Evolutionary conservation across 2,113 vertebrate species (phyloP), one percentile per base, ranked within the genome.

Genomic region (Eublepharis macularius): DNA sequence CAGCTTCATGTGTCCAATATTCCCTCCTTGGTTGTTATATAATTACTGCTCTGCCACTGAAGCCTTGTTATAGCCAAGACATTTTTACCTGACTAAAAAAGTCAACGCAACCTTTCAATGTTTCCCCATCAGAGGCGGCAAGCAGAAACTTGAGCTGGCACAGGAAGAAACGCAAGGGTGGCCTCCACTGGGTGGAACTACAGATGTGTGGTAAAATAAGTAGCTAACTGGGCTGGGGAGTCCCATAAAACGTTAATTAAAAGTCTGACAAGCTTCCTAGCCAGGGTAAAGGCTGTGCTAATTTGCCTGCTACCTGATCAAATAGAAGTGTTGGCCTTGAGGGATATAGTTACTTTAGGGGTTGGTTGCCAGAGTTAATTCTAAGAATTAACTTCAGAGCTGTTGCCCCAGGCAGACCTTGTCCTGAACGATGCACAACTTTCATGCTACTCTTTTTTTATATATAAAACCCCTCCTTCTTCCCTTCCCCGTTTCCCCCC

Each of bases 321-420:
- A 92, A 94, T 93, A 90, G 89, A 93, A 88, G 2, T 49, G 75
- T 86, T 92, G 91, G 93, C 93, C 91, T 92, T 93, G 87, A 92
- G 92, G 92, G 92, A 92, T 90, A 85, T 81, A 92, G 92, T 84
- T 93, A 92, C 90, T 95, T 94, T 92, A 92, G 92, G 93, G 89
- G 92, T 24, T 93, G 92, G 92, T 94, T 94, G 92, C 93, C 88
- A 77, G 88, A 91, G 93, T 91, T 92, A 94, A 95, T 93, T 91
- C 91, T 95, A 87, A 94, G 95, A 90, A 94, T 95, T 94, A 95
- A 95, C 93, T 94, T 93, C 90, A 93, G 90, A 95, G 92, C 92
- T 94, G 47, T 90, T 89, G 93, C 94, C 95, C 75, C 92, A 92
- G 94, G 94, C 94, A 89, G 92, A 91, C 90, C 87, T 92, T 90